Percentiles rank a stretch among this genome's conserved stretches.
phyloP scores from a whole-genome alignment of 2,113 vertebrate genomes.

The Cynopterus brachyotis region DNA sequence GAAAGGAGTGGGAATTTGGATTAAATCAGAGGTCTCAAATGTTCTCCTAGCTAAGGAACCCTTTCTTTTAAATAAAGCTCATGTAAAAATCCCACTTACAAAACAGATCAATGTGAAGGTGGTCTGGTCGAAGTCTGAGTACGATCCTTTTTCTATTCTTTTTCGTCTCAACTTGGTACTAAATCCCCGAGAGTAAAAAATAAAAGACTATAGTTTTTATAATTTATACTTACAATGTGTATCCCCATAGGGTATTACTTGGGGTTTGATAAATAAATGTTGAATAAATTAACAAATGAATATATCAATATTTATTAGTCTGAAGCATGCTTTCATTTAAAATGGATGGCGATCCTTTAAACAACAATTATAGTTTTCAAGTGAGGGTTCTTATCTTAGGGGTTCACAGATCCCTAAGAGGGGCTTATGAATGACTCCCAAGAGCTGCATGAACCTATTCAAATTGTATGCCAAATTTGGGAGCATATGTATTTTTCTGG shows the following conservation, averaged over 20 bases:
- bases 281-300: background rate
- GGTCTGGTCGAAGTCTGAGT: background rate
- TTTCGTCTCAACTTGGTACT: slow-evolving; percentile 24
- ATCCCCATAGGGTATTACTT: background rate
- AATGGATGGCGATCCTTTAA: background rate
- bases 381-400: background rate
- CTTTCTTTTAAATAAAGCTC: slow-evolving; percentile 32
- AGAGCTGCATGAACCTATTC: background rate
- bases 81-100: background rate
- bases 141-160: background rate
- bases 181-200: background rate
- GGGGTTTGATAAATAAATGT: slow-evolving; percentile 1
- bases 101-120: slow-evolving; percentile 19
- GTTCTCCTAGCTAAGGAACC: background rate
- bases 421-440: background rate
- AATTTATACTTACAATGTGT: background rate
- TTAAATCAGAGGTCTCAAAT: background rate
- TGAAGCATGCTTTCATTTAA: slow-evolving; percentile 15
- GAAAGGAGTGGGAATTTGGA: background rate
- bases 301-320: slow-evolving; percentile 13
- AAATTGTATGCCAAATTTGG: background rate
- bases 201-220: background rate
- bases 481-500: background rate
- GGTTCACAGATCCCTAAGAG: background rate
- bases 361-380: background rate